Evolutionary conservation across 2,113 vertebrate genomes (phyloP), one percentile per base, ranked within the genome.

Genomic region (Setophaga petechia): DNA sequence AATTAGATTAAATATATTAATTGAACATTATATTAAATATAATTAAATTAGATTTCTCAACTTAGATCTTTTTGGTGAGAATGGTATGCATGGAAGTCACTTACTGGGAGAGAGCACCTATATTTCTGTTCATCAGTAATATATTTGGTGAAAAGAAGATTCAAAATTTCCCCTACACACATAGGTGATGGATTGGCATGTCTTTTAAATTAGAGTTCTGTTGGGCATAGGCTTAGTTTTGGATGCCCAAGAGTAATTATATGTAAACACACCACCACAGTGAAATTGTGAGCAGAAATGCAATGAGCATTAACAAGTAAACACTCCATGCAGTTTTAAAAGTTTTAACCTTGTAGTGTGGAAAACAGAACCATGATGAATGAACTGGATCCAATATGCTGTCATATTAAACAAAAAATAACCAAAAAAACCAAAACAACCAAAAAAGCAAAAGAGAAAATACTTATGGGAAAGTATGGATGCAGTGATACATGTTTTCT

Each of bases 391-490:
- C 58, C 4, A 43, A 27, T 0, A 9, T 20, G 28, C 12, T 37
- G 10, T 22, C 31, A 54, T 17, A 23, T 24, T 17, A 8, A 31
- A 51, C 30, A 20, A 46, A 46, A 46, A 37, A 37, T 37, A 37
- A 37, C 37, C 14, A 23, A 37, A 18, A 13, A 33, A 24, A 39
- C 37, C 6, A n/a, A 13, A 28, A 12, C 18, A 55, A 21, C 17
- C 3, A 1, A 12, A 15, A 1, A 12, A 12, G 3, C 3, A 2
- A 20, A 25, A 55, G 35, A 16, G 1, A 15, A 69, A 65, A 58
- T 11, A 52, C 3, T 71, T 59, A 51, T 1, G 22, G 71, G 54
- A 78, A 65, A 65, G 7, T 73, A 71, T 25, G 25, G 20, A n/a
- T 62, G 33, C 15, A 63, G 20, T 46, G 8, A 65, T 31, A 16